Base-by-base conservation (phyloP, 2,113 vertebrate species). In the Bufo bufo region DNA sequence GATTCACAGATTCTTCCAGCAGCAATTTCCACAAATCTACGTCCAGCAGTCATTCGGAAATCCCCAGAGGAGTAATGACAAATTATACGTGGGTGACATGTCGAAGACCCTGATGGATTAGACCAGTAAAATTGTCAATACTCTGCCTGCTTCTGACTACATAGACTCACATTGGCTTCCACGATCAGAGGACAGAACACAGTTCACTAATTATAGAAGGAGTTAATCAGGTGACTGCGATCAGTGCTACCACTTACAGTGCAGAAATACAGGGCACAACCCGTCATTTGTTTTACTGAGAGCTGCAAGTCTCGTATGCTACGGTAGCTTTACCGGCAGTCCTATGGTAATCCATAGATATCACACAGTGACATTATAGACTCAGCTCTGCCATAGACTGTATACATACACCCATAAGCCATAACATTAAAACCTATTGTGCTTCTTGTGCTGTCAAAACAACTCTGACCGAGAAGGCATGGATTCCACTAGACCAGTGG, bases 51-150 rank as follows among this genome's bases (percentile, higher is more conserved):
- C 61, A 45, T 82, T 82, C 23, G 20, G 65, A 61, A 82, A 82
- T 82, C 58, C 58, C 86, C 23, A 3, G 11, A 59, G 86, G 72
- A 88, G 77, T 88, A 61, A 88, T 83, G 79, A 83, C 79, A 83
- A 83, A 88, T 88, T 33, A 33, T 82, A 88, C 63, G 52, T 77
- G 69, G 56, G 86, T 75, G 80, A 77, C 56, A 65, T 19, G 49
- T 87, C 80, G 16, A 83, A 20, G 61, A 63, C 58, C 23, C 19
- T 88, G 86, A 88, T 83, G 80, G 65, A 88, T 88, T 65, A 50
- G 69, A 20, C 20, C 72, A 65, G 86, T 83, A 61, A 88, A 82
- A 43, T 52, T 83, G 80, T 82, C 86, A 83, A 88, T 88, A 88
- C 77, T 56, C 50, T 65, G 66, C 56, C 78, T 23, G 65, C 72